phyloP scores from a whole-genome alignment of 1,140 invertebrate genomes.

The Zaprionus lachaisei region DNA sequence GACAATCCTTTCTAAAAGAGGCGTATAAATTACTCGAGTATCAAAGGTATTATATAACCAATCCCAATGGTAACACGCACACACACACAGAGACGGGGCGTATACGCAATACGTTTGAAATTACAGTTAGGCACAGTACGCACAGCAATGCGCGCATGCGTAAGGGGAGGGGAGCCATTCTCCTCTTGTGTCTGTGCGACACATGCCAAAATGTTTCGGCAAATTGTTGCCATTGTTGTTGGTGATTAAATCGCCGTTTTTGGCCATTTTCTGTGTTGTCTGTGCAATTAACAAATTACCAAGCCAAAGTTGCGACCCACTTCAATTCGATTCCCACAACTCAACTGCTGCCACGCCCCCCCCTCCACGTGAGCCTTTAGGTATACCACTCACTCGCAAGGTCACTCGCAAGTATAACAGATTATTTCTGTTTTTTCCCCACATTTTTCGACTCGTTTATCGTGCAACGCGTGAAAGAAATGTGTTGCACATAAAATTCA shows the following conservation, averaged over 20 bases:
- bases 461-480: constrained; percentile 43
- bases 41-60: constrained; percentile 60
- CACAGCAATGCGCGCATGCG: constrained; percentile 73
- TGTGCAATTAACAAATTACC: constrained; percentile 67
- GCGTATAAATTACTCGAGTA: constrained; percentile 61
- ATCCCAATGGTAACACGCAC: constrained; percentile 32
- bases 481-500: constrained; percentile 67
- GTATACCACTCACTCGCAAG: not conserved
- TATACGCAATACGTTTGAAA: constrained; percentile 80
- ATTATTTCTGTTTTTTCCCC: constrained; percentile 14
- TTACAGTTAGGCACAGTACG: constrained; percentile 68
- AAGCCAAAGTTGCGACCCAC: constrained; percentile 14
- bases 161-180: not conserved
- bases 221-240: constrained; percentile 24
- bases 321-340: constrained; percentile 40
- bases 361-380: not conserved
- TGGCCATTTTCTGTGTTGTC: constrained; percentile 36
- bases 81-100: constrained; percentile 45
- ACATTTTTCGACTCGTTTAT: constrained; percentile 2
- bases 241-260: constrained; percentile 25
- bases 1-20: constrained; percentile 72
- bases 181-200: not conserved
- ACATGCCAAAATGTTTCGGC: constrained; percentile 39
- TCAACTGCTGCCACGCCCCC: constrained; percentile 14
- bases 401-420: constrained; percentile 49